Conservation (phyloP, 2,113 vertebrate species). For the Strix uralensis region DNA sequence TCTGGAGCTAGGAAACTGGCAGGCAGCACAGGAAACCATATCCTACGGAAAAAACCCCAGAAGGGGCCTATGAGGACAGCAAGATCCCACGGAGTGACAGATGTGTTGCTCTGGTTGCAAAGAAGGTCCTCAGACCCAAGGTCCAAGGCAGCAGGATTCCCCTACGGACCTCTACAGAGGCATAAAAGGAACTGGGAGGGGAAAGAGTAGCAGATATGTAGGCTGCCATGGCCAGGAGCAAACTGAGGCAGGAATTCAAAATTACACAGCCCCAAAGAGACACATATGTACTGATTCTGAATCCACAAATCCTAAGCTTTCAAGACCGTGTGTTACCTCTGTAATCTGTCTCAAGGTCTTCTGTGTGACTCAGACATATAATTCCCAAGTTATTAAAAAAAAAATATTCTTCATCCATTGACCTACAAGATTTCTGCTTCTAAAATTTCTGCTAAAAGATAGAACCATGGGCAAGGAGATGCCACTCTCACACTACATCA, state of each 20-base stretch:
- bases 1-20: not conserved
- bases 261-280: not conserved
- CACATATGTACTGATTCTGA: not conserved
- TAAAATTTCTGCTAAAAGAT: not conserved
- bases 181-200: not conserved
- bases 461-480: not conserved
- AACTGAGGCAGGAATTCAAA: not conserved
- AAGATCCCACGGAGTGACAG: not conserved
- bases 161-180: not conserved
- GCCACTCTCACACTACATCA: not conserved
- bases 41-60: not conserved
- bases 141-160: not conserved
- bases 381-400: not conserved
- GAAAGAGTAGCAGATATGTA: not conserved
- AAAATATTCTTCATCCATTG: not conserved
- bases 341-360: not conserved
- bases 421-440: not conserved
- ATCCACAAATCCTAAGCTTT: not conserved
- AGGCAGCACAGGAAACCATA: constrained; percentile 1
- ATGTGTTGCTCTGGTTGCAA: not conserved
- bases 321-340: not conserved
- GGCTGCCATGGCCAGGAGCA: not conserved
- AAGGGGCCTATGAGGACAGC: not conserved
- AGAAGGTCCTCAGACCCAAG: not conserved
- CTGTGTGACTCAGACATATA: not conserved